Percentiles rank a stretch among this genome's conserved stretches.
Conservation (phyloP, 2,888 invertebrate genomes). For the Zygaena filipendulae region DNA sequence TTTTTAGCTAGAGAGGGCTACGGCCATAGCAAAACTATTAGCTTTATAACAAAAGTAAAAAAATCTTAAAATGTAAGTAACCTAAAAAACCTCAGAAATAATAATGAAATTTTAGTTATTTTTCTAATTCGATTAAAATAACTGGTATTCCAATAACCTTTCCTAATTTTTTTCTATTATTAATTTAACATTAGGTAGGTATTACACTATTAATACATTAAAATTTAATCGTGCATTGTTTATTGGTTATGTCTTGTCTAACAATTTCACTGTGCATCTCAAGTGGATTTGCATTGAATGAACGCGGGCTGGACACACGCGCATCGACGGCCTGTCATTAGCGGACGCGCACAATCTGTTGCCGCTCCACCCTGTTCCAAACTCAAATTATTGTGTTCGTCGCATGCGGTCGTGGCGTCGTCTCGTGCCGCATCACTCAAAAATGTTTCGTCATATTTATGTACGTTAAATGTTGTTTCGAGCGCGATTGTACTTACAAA, state of each 20-base stretch:
- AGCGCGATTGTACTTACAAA: slow-evolving; percentile 25
- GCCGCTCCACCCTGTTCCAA: slow-evolving; percentile 45
- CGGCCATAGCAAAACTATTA: no score
- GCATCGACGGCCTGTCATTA: slow-evolving; percentile 59
- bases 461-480: slow-evolving; percentile 23
- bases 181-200: no score
- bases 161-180: no score
- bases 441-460: slow-evolving; percentile 22
- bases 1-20: no score
- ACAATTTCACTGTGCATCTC: slow-evolving; percentile 26
- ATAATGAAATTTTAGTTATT: no score
- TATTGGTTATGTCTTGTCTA: slow-evolving; percentile 41
- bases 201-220: no score
- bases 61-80: no score
- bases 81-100: no score
- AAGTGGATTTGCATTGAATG: slow-evolving; percentile 61
- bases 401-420: slow-evolving; percentile 22
- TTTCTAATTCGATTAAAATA: no score
- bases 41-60: no score
- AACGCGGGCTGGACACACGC: slow-evolving; percentile 48
- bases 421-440: slow-evolving; percentile 38
- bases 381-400: slow-evolving; percentile 56
- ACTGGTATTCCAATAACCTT: no score
- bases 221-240: no score
- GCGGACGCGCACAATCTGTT: slow-evolving; percentile 47